Base-by-base conservation (phyloP, 2,113 vertebrate genomes). In the Turdus rufiventris region DNA sequence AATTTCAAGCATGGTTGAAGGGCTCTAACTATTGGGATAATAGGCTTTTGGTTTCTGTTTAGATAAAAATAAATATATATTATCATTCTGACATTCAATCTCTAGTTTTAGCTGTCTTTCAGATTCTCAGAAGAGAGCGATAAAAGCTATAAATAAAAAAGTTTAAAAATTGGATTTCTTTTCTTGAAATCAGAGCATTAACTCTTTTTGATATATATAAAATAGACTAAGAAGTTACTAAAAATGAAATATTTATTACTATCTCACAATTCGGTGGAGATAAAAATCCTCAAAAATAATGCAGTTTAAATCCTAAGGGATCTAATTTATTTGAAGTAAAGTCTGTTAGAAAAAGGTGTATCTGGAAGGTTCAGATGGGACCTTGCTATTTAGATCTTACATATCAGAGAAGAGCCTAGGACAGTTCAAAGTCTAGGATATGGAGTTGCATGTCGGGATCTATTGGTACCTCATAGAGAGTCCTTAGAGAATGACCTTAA, bases 241-340 rank as follows among this genome's bases (percentile, higher is more conserved):
- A 62, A 86, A 93, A 85, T 95, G 29, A 95, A 95, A 89, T 89
- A 89, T 95, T 94, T 92, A 82, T 88, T 89, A 85, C 54, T 83
- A 43, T 85, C 80, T 76, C 73, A 88, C 70, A 70, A 70, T 95
- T 91, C 61, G 62, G 50, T 75, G n/a, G 70, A 61, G 68, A 75
- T 81, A 88, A 86, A 45, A 72, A 53, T 81, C 73, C 84, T 94
- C 73, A 87, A 95, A 95, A 92, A 92, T 75, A 85, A 89, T 70
- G 14, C 80, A 43, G 26, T 82, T 89, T 42, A 89, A 85, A 73
- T 92, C 94, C 67, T 60, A 68, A 65, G 66, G 66, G 66, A 89
- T 62, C 54, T 91, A 76, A 96, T 94, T 91, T 92, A 85, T 93
- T 79, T 96, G 84, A 96, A 94, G 62, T 91, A 75, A 82, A 82